Evolutionary conservation across 2,797 vertebrate genomes (phyloP).

Genomic region (Gallinago solitaria): DNA sequence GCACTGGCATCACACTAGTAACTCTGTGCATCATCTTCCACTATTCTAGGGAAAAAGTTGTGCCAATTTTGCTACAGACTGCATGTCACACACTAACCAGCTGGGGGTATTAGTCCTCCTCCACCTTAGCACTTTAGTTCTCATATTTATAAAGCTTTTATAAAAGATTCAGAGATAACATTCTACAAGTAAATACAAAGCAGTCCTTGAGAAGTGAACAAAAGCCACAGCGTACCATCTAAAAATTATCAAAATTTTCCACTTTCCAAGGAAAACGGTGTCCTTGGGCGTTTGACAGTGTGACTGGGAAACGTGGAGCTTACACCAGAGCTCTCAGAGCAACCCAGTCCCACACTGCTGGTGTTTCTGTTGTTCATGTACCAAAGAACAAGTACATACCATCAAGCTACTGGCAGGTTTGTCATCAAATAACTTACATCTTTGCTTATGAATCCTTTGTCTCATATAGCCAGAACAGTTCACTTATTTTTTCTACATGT

Average conservation of each 20-base stretch:
- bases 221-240: neutral
- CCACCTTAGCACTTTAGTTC: neutral
- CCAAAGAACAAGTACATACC: neutral
- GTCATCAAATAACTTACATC: neutral
- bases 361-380: rapidly evolving
- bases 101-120: neutral
- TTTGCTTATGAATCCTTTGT: neutral
- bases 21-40: neutral
- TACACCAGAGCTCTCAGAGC: neutral
- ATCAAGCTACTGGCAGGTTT: neutral
- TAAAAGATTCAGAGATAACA: neutral
- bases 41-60: neutral
- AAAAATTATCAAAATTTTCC: neutral
- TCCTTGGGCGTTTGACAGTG: neutral
- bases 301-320: neutral
- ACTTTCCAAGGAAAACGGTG: neutral
- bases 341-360: neutral
- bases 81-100: neutral
- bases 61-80: neutral
- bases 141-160: neutral
- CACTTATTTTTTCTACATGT: neutral
- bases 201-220: neutral
- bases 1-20: neutral
- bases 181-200: neutral
- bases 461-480: neutral